phyloP scores from a whole-genome alignment of 2,797 vertebrate species.

The Varecia variegata region DNA sequence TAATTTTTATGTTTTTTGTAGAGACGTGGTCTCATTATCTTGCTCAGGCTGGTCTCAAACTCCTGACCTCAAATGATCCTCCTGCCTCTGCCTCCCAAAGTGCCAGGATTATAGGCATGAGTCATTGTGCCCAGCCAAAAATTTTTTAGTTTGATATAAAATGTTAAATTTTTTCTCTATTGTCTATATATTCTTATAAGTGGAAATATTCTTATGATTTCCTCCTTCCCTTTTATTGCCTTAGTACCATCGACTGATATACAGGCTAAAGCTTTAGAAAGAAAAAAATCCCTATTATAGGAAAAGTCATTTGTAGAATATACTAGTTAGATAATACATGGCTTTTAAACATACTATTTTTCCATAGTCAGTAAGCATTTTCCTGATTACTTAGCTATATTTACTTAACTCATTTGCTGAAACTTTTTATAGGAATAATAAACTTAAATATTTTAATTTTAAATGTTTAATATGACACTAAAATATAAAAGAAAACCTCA shows the following conservation, averaged over 20 bases:
- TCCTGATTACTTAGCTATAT: conserved; percentile 1
- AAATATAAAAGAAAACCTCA: not conserved
- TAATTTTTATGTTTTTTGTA: not conserved
- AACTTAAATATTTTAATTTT: conserved; percentile 14
- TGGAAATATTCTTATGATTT: conserved; percentile 20
- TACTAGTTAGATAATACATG: not conserved
- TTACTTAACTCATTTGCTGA: not conserved
- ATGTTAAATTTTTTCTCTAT: not conserved
- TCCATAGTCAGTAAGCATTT: not conserved
- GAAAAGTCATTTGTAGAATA: conserved; percentile 5
- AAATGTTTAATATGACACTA: not conserved
- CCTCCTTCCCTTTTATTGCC: not conserved
- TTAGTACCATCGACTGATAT: not conserved
- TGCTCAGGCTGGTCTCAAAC: not conserved
- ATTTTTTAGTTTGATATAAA: not conserved
- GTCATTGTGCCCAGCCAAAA: not conserved
- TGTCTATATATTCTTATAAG: not conserved
- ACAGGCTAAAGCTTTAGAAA: not conserved
- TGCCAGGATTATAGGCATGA: not conserved
- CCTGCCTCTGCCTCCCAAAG: not conserved
- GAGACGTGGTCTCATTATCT: not conserved
- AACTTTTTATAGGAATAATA: not conserved
- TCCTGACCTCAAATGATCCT: not conserved
- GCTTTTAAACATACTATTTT: not conserved
- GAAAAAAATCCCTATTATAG: not conserved